Conservation (phyloP, 2,797 vertebrate species). For the Premnoplex brunnescens region DNA sequence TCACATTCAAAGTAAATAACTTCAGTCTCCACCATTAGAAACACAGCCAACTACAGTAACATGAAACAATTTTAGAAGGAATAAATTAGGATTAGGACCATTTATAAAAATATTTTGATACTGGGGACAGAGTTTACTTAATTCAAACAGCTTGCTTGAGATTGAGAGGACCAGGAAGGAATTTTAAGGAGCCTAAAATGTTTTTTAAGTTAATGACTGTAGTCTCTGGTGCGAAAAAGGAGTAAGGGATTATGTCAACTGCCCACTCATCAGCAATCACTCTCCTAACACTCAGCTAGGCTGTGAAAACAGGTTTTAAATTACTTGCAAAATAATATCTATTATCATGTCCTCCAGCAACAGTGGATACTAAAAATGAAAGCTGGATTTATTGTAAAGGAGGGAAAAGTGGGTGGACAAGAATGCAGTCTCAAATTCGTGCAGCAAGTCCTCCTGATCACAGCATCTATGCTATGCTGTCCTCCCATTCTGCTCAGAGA, state of each 20-base stretch:
- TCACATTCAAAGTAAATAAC: conserved; percentile 42
- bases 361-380: not conserved
- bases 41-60: not conserved
- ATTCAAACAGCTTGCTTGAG: conserved; percentile 35
- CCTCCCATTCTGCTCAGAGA: rapidly evolving
- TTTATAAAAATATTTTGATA: conserved; percentile 75
- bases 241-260: conserved; percentile 33
- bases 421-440: not conserved
- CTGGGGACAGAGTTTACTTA: conserved; percentile 45
- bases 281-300: not conserved
- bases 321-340: not conserved
- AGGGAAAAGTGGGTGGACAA: not conserved
- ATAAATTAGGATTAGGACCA: conserved; percentile 65
- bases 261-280: not conserved
- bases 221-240: conserved; percentile 19
- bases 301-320: conserved; percentile 8
- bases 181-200: conserved; percentile 33
- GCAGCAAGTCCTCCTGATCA: not conserved
- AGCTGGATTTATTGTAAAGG: not conserved
- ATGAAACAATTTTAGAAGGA: conserved; percentile 68
- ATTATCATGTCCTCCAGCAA: not conserved
- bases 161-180: conserved; percentile 25
- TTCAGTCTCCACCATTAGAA: not conserved
- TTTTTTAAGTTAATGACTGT: conserved; percentile 12
- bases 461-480: not conserved